phyloP scores from a whole-genome alignment of 2,797 vertebrate genomes.

The Phrynocephalus forsythii region DNA sequence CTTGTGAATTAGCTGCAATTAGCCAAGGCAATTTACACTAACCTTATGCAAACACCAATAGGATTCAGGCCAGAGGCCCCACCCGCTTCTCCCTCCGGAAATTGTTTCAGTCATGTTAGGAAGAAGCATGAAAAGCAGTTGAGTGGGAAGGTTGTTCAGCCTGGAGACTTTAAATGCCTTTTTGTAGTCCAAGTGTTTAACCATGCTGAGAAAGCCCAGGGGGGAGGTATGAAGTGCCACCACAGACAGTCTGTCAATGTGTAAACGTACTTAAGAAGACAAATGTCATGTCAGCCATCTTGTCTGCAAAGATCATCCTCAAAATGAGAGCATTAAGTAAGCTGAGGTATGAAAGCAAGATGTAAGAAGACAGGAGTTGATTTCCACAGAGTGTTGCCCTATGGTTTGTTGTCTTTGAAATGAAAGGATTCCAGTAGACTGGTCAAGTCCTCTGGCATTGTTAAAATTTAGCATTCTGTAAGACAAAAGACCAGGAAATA shows the following conservation, averaged over 20 bases:
- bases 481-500: conserved; percentile 69
- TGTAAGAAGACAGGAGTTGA: background rate
- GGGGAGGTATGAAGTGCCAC: too few species aligned
- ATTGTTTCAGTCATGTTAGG: background rate
- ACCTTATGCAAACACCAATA: too few species aligned
- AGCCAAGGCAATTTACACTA: too few species aligned
- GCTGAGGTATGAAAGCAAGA: background rate
- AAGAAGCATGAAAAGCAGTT: background rate
- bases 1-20: too few species aligned
- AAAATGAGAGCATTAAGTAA: background rate
- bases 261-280: background rate
- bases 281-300: background rate
- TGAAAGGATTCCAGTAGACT: conserved; percentile 63
- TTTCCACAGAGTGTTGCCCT: background rate
- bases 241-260: too few species aligned
- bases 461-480: conserved; percentile 66
- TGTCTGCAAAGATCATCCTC: background rate
- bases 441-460: conserved; percentile 63
- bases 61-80: too few species aligned
- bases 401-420: background rate
- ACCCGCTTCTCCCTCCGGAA: too few species aligned
- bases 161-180: background rate
- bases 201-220: too few species aligned
- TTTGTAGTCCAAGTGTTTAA: background rate
- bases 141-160: background rate